Evolutionary conservation across 2,888 invertebrate genomes (phyloP), one percentile per base, ranked within the genome.

Genomic region (Odontothrips loti): DNA sequence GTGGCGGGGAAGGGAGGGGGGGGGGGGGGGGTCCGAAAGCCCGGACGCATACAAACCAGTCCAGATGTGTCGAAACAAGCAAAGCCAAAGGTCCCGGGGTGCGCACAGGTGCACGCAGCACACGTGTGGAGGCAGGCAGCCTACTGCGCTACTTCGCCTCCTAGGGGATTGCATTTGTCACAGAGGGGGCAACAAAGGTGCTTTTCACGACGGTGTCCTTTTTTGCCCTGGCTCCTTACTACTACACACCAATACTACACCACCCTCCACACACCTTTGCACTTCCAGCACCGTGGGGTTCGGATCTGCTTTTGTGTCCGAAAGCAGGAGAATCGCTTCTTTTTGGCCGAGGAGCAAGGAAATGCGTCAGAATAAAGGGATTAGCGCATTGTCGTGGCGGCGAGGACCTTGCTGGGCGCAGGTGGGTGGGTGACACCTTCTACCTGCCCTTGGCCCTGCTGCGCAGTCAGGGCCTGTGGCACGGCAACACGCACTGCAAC

Each of bases 61-160:
- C 68, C 68, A 75, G 68, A 75, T 75, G 68, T 75, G 68, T 75
- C 68, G 68, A 75, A 27, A 58, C 58, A 58, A 58, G 58, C 58
- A 58, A 43, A 43, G 34, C 34, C 34, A 43, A 43, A 43, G 34
- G 34, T 43, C 34, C 34, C 34, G 34, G 34, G 34, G 34, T 6
- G 6, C 34, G 34, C 27, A 75, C 68, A 75, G 68, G 68, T 75
- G 68, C 68, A 75, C 27, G 17, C 17, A 6, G 58, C 27, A 75
- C 68, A 75, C 68, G 23, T n/a, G 68, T 75, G 68, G n/a, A n/a
- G n/a, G n/a, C 23, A 23, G 68, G 12, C 68, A 43, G 34, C 34
- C 34, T 6, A 43, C 34, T 43, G 34, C 34, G 6, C 34, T 43
- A 43, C 34, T 43, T 43, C 34, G 34, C 34, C 34, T 43, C 34